A percentile compares a stretch with the other conserved stretches of the same genome.
phyloP scores from a whole-genome alignment of 2,113 vertebrate genomes.

The Mandrillus leucophaeus region DNA sequence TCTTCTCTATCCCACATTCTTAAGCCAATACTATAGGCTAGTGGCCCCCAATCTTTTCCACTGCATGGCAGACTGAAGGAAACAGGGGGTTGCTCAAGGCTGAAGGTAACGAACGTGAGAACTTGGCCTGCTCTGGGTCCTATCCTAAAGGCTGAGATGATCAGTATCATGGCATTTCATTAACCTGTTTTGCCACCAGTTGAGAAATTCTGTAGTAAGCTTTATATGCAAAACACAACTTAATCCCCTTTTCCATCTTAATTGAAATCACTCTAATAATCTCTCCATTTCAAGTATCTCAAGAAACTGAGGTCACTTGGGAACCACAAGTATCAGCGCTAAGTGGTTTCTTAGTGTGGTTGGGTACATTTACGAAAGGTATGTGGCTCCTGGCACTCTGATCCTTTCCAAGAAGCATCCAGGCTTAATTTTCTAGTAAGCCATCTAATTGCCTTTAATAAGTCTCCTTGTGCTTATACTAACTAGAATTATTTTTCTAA shows the following conservation, averaged over 20 bases:
- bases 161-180: neutral
- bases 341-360: neutral
- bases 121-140: neutral
- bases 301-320: neutral
- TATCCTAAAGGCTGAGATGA: neutral
- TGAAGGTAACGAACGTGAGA: neutral
- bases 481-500: constrained; percentile 16
- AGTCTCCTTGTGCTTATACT: neutral
- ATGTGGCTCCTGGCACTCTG: neutral
- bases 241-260: neutral
- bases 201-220: neutral
- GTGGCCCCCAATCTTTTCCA: neutral
- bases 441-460: neutral
- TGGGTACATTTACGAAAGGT: neutral
- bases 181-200: neutral
- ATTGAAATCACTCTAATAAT: neutral
- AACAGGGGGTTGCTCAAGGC: neutral
- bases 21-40: neutral
- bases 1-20: neutral
- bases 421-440: neutral
- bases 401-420: neutral
- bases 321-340: neutral
- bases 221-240: neutral
- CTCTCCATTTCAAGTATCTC: neutral
- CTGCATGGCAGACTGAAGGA: neutral